Evolutionary conservation across 1,140 invertebrate species (phyloP), one percentile per base, ranked within the genome.

Genomic region (Tetragnatha versicolor): DNA sequence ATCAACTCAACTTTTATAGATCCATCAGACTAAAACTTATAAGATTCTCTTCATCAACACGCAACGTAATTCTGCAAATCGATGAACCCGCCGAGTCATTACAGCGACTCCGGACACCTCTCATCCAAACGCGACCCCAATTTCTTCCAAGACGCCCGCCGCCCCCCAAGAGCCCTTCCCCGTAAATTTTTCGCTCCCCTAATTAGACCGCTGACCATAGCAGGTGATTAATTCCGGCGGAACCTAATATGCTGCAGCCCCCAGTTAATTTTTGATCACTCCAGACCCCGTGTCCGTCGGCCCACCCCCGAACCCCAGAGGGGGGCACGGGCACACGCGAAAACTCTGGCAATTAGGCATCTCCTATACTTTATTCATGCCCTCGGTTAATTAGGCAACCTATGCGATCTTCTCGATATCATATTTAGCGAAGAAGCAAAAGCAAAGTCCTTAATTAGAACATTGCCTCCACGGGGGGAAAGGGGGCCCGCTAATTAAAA

Each of bases 351-450:
- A 75, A 75, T 75, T 75, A 75, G 70, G 39, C 70, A 31, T 42
- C 70, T 61, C 58, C 70, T 63, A 75, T 75, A 75, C 70, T 75
- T 75, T 75, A 75, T 75, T 75, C 70, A 75, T 75, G 37, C 51
- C 33, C 25, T 58, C 42, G 27, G 55, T 75, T 75, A 75, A 75
- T 75, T 75, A 75, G 55, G 39, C 37, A 51, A 63, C 39, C 70
- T 63, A 47, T 72, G 51, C 70, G 25, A 35, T 53, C 55, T 49
- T 35, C 70, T 63, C 70, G 70, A 75, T 75, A 75, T 75, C 70
- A 75, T 75, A 75, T 75, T 75, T 75, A 63, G 70, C n/a, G 63
- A 75, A 75, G 70, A 63, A 75, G 70, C 55, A 63, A 63, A 63
- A 75, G 39, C 37, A 75, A 75, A 75, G 22, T 75, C 55, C 70